phyloP scores from a whole-genome alignment of 1,140 invertebrate species.

The Anagrus nilaparvatae region DNA sequence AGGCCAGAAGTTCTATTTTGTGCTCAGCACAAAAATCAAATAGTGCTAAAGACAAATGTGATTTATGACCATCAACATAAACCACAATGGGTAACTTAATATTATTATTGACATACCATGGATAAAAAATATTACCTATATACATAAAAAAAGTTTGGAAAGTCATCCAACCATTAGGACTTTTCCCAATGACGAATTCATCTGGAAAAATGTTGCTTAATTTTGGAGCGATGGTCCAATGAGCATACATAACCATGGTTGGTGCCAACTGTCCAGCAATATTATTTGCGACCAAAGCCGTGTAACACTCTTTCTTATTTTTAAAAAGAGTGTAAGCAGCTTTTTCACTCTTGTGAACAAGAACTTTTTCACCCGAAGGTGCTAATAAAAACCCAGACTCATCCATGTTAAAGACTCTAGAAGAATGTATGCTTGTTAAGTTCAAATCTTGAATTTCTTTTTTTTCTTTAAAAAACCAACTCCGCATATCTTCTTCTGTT shows the following conservation, averaged over 20 bases:
- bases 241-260: slow-evolving; percentile 22
- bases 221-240: slow-evolving; percentile 18
- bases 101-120: slow-evolving; percentile 22
- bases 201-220: slow-evolving; percentile 17
- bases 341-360: slow-evolving; percentile 25
- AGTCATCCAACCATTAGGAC: no score
- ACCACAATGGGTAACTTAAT: slow-evolving; percentile 25
- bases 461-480: slow-evolving; percentile 17
- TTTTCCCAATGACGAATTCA: no score
- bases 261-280: slow-evolving; percentile 23
- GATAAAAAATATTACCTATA: slow-evolving; percentile 25
- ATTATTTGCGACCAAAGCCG: slow-evolving; percentile 23
- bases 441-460: slow-evolving; percentile 16
- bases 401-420: slow-evolving; percentile 27
- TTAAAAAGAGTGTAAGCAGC: slow-evolving; percentile 26
- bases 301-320: slow-evolving; percentile 23
- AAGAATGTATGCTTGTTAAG: slow-evolving; percentile 14
- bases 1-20: slow-evolving; percentile 29
- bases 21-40: no score
- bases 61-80: slow-evolving; percentile 28
- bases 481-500: slow-evolving; percentile 14
- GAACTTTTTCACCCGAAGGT: no score
- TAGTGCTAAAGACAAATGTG: slow-evolving; percentile 23
- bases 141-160: slow-evolving; percentile 23
- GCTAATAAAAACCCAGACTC: slow-evolving; percentile 26